phyloP scores from a whole-genome alignment of 2,113 vertebrate species.

The Isurus oxyrinchus region DNA sequence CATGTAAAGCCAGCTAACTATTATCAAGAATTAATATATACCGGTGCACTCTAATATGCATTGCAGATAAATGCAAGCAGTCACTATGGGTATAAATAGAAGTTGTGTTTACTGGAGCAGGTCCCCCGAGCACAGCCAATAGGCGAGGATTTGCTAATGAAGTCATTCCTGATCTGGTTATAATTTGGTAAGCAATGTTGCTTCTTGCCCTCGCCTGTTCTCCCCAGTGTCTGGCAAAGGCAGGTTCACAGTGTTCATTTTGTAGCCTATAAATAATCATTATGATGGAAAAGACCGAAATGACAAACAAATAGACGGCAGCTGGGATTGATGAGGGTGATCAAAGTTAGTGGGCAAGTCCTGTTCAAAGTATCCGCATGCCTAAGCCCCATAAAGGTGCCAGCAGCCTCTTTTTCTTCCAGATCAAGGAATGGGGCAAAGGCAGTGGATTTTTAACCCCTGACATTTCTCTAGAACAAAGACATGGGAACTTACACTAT shows the following conservation, averaged over 20 bases:
- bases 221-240: conserved; percentile 21
- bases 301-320: conserved; percentile 59
- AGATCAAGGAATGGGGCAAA: conserved; percentile 50
- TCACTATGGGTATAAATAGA: conserved; percentile 26
- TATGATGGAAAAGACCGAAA: conserved; percentile 50
- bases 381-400: conserved; percentile 53
- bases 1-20: neutral
- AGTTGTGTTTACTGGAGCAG: conserved; percentile 31
- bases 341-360: conserved; percentile 53
- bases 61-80: conserved; percentile 10
- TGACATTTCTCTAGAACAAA: conserved; percentile 41
- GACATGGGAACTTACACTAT: conserved; percentile 34
- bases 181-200: conserved; percentile 41
- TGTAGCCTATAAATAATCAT: conserved; percentile 56
- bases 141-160: conserved; percentile 45
- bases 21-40: neutral
- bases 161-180: conserved; percentile 49
- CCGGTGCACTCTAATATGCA: neutral
- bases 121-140: conserved; percentile 29
- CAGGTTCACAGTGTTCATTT: conserved; percentile 36
- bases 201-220: conserved; percentile 39
- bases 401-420: conserved; percentile 42
- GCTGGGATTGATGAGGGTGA: conserved; percentile 60
- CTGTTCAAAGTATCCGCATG: conserved; percentile 43
- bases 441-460: conserved; percentile 45